Conservation (phyloP, 2,888 invertebrate species). For the Drosophila ezoana region DNA sequence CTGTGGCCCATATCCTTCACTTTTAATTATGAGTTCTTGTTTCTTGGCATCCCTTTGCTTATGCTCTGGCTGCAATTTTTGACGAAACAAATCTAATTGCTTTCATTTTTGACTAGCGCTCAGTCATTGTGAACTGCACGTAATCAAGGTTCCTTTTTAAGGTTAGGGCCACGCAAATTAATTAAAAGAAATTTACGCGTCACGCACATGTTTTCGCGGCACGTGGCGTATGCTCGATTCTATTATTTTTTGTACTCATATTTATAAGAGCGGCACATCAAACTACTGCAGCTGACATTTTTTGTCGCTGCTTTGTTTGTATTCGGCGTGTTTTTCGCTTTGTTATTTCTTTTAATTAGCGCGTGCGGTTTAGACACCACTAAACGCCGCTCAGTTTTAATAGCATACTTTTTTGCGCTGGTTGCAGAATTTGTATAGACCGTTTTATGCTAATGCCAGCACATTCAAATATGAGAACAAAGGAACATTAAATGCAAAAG, state of each 20-base stretch:
- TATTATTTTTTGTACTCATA: conserved; percentile 15
- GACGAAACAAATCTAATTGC: conserved; percentile 51
- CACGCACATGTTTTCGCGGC: conserved; percentile 54
- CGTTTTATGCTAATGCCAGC: conserved; percentile 61
- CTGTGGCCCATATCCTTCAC: conserved; percentile 5
- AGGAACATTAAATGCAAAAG: conserved; percentile 44
- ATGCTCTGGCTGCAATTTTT: conserved; percentile 23
- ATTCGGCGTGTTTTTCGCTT: conserved; percentile 44
- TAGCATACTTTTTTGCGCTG: conserved; percentile 55
- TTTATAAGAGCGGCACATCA: conserved; percentile 20
- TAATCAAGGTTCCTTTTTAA: conserved; percentile 31
- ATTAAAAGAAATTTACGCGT: conserved; percentile 71
- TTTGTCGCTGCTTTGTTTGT: conserved; percentile 43
- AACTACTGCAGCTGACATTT: conserved; percentile 28
- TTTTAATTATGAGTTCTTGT: conserved; percentile 28
- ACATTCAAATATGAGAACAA: conserved; percentile 45
- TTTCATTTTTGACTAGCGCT: conserved; percentile 37
- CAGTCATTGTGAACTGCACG: conserved; percentile 21
- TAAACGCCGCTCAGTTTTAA: conserved; percentile 29
- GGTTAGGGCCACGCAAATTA: conserved; percentile 70
- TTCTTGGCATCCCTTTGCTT: conserved; percentile 11
- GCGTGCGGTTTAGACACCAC: conserved; percentile 50
- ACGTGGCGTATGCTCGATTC: conserved; percentile 58
- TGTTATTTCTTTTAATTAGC: conserved; percentile 70
- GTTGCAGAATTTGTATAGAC: conserved; percentile 35